Evolutionary conservation across 2,888 invertebrate species (phyloP).

Genomic region (Argynnis bischoffii): DNA sequence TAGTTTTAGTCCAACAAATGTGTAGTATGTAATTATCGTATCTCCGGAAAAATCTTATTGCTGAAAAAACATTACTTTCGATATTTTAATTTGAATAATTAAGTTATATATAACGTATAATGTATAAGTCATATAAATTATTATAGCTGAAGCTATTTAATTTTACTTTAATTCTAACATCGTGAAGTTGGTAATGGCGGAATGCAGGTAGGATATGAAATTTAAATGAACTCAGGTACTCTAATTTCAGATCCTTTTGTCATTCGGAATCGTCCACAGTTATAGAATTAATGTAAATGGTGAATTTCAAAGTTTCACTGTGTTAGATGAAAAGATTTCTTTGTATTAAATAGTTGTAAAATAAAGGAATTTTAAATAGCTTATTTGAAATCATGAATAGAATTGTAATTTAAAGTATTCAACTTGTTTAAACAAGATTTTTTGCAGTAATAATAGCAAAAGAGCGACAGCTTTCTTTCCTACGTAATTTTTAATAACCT

Average conservation of each 20-base stretch:
- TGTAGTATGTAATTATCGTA: too few relatives aligned
- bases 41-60: too few relatives aligned
- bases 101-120: background rate
- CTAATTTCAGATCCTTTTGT: conserved; percentile 37
- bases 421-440: too few relatives aligned
- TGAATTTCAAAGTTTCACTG: conserved; percentile 25
- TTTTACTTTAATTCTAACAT: conserved; percentile 22
- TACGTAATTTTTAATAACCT: too few relatives aligned
- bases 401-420: background rate
- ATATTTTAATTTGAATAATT: too few relatives aligned
- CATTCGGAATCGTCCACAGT: conserved; percentile 28
- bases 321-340: conserved; percentile 16
- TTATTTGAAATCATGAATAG: conserved; percentile 8
- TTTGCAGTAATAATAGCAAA: too few relatives aligned
- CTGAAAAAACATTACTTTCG: too few relatives aligned
- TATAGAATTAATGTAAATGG: conserved; percentile 32
- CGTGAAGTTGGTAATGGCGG: conserved; percentile 9
- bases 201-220: conserved; percentile 39
- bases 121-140: background rate
- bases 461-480: too few relatives aligned
- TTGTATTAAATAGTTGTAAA: conserved; percentile 21
- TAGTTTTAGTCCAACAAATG: too few relatives aligned
- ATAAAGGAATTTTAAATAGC: conserved; percentile 8
- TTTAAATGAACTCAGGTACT: conserved; percentile 37
- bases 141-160: conserved; percentile 18